Percentiles rank a stretch among this genome's conserved stretches.
Conservation (phyloP, 2,888 invertebrate species). For the Barypeithes pellucidus region DNA sequence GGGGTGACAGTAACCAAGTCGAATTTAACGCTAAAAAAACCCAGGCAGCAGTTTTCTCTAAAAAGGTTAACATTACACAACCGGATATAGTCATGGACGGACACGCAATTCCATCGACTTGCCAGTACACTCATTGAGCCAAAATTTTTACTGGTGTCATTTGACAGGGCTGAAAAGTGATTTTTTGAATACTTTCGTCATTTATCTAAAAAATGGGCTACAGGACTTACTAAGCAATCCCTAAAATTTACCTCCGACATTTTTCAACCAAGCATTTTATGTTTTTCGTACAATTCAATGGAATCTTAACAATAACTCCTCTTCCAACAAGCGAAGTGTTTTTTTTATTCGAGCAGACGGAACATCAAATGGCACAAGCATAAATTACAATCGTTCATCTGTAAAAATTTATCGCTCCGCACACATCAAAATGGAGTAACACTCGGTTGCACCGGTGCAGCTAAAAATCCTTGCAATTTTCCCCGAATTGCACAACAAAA, state of each 20-base stretch:
- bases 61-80: no score
- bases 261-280: background rate
- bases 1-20: no score
- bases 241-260: background rate
- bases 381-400: conserved; percentile 18
- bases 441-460: conserved; percentile 17
- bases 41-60: no score
- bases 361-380: background rate
- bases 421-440: conserved; percentile 12
- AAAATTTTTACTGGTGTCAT: no score
- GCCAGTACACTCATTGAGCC: no score
- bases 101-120: no score
- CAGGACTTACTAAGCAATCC: background rate
- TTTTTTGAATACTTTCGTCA: no score
- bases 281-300: background rate
- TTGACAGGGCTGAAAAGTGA: no score
- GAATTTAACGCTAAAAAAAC: no score
- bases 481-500: conserved; percentile 29
- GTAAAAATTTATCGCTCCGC: conserved; percentile 18
- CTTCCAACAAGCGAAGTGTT: conserved; percentile 13
- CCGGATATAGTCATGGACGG: no score
- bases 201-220: no score
- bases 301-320: conserved; percentile 9
- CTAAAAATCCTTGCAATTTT: conserved; percentile 34
- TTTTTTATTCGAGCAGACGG: background rate